Evolutionary conservation across 2,113 vertebrate species (phyloP), one percentile per base, ranked within the genome.

Genomic region (Myotis brandtii): DNA sequence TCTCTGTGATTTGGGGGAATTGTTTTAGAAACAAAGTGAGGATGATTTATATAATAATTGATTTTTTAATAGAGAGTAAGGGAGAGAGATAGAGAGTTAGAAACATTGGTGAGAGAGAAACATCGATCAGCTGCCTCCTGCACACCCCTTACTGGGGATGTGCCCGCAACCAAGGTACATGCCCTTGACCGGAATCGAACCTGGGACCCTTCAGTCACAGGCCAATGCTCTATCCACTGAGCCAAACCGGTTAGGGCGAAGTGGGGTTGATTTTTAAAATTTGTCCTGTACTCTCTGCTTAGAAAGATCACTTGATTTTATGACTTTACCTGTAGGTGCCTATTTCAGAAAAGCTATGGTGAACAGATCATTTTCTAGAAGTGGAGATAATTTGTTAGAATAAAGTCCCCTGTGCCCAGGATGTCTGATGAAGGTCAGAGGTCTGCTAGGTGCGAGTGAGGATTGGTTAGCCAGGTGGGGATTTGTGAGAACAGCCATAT

Each of bases 351-450:
- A 50, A 70, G 46, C n/a, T 40, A 6, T 11, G 25, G 48, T 40
- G 23, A 32, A 46, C 52, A 23, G n/a, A 1, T 9, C 12, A 14
- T 69, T 76, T 59, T 73, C 83, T 13, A 32, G 2, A 67, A 17
- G 14, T 27, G 59, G 23, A 20, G 52, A 76, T 62, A 17, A 30
- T 54, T 59, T 69, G 17, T n/a, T 30, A 73, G 56, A 73, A 12
- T 20, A 23, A 73, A 23, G 16, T 0, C 5, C 64, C 13, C 16
- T 0, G 0, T 1, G 0, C 52, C 1, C 59, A 2, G 1, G 20
- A 25, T 40, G 32, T 48, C 56, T 6, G 9, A 0, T 0, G 23
- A 34, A 13, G 14, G 25, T 13, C 20, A 32, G 64, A 21, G 17
- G 16, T 52, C 73, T 73, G 52, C 8, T 1, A 1, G 0, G 10